These are phyloP conservation scores for Mustelus asterias DNA, from an alignment of 2,113 vertebrate genomes.

Conservation along the genomic window DNA sequence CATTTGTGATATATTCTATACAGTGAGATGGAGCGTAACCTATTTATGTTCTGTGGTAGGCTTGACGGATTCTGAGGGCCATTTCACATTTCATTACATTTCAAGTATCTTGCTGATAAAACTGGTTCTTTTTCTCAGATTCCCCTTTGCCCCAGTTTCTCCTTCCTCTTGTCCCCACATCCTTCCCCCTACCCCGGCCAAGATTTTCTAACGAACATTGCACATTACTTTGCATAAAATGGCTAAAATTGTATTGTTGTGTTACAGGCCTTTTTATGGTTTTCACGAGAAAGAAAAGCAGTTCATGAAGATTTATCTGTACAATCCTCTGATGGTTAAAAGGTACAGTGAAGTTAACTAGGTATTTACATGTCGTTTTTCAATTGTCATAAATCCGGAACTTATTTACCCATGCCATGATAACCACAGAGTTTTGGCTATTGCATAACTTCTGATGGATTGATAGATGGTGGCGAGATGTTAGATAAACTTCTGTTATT, in stretches of 20 bases:
- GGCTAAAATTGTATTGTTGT: slow-evolving; percentile 18
- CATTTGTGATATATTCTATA: neutral
- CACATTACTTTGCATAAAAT: neutral
- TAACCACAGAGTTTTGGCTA: neutral
- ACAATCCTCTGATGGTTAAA: slow-evolving; percentile 96
- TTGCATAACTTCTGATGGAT: neutral
- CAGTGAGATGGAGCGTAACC: neutral
- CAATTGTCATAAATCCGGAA: neutral
- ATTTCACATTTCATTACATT: neutral
- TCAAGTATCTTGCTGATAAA: neutral
- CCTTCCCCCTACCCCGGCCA: no score
- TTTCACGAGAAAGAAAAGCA: slow-evolving; percentile 88
- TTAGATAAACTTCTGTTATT: neutral
- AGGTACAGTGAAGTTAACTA: slow-evolving; percentile 61
- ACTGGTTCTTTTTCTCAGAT: neutral
- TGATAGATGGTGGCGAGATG: neutral
- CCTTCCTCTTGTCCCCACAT: neutral
- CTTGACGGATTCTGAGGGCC: neutral
- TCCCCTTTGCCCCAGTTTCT: neutral
- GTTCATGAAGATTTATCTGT: slow-evolving; percentile 98
- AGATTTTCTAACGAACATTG: neutral
- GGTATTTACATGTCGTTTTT: neutral
- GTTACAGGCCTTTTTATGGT: slow-evolving; percentile 88
- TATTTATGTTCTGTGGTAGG: neutral
- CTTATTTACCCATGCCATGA: neutral